Evolutionary conservation across 1,140 invertebrate genomes (phyloP).

Genomic region (Drosophila funebris): DNA sequence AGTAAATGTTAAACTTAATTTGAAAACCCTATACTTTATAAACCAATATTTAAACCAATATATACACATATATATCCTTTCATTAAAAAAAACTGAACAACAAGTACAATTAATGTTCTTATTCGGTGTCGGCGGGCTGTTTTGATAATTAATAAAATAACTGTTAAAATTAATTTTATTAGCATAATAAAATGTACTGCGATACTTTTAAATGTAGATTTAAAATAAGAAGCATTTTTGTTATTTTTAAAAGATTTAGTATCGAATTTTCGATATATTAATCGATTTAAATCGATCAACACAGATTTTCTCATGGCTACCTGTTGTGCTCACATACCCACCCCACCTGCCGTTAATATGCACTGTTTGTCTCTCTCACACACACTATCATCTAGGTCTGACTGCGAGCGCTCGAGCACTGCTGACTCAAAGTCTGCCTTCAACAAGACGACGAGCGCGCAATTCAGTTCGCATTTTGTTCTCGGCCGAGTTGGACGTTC

Average conservation of each 20-base stretch:
- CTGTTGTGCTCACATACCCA: conserved; percentile 41
- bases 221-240: background rate
- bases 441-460: conserved; percentile 26
- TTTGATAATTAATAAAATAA: too few species aligned
- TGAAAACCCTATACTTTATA: too few species aligned
- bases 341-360: conserved; percentile 20
- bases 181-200: too few species aligned
- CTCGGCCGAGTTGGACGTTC: conserved; percentile 46
- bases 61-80: too few species aligned
- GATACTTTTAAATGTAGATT: too few species aligned
- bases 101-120: too few species aligned
- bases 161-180: too few species aligned
- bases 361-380: conserved; percentile 26
- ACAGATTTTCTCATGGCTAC: conserved; percentile 37
- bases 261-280: background rate
- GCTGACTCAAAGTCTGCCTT: conserved; percentile 45
- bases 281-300: conserved; percentile 38
- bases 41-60: too few species aligned
- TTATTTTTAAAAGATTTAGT: too few species aligned
- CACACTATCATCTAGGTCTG: conserved; percentile 26
- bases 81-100: too few species aligned
- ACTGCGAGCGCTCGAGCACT: conserved; percentile 32
- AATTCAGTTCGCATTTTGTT: conserved; percentile 47
- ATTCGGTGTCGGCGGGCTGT: too few species aligned
- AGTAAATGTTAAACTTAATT: too few species aligned